phyloP scores from a whole-genome alignment of 2,113 vertebrate species.

The Ibidorhyncha struthersii region DNA sequence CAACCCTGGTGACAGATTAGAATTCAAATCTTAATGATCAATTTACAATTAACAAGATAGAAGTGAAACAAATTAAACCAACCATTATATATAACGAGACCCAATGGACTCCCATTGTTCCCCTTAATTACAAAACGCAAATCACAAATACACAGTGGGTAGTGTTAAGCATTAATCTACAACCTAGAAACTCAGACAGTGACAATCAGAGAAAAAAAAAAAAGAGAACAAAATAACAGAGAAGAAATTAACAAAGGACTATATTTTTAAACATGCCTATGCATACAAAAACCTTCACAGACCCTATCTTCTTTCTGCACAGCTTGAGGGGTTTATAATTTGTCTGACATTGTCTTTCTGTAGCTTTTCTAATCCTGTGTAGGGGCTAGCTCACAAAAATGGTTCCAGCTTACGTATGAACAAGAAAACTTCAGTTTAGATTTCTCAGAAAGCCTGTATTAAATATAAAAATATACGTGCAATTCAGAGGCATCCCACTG shows the following conservation, averaged over 20 bases:
- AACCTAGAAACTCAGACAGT: slow-evolving; percentile 69
- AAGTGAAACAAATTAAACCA: slow-evolving; percentile 89
- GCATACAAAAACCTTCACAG: not conserved
- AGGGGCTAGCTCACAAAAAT: slow-evolving; percentile 15
- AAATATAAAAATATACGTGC: not conserved
- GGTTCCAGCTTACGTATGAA: slow-evolving; percentile 4
- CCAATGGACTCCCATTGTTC: slow-evolving; percentile 83
- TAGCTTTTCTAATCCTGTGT: not conserved
- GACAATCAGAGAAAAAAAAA: slow-evolving; percentile 48
- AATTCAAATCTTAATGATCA: slow-evolving; percentile 88
- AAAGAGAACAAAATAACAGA: not conserved
- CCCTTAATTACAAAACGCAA: slow-evolving; percentile 84
- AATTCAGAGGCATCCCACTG: not conserved
- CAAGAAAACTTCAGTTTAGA: not conserved
- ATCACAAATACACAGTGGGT: slow-evolving; percentile 80
- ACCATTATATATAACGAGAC: slow-evolving; percentile 85
- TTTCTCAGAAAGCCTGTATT: not conserved
- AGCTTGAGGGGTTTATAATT: slow-evolving; percentile 39
- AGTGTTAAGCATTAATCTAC: slow-evolving; percentile 75
- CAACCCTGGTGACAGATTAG: slow-evolving; percentile 86
- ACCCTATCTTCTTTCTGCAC: not conserved
- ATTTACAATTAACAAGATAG: slow-evolving; percentile 89
- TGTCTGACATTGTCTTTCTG: slow-evolving; percentile 32
- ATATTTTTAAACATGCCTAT: slow-evolving; percentile 13
- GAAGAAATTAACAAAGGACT: slow-evolving; percentile 35